Conservation (phyloP, 2,888 invertebrate species). For the Sthenelais limicola region DNA sequence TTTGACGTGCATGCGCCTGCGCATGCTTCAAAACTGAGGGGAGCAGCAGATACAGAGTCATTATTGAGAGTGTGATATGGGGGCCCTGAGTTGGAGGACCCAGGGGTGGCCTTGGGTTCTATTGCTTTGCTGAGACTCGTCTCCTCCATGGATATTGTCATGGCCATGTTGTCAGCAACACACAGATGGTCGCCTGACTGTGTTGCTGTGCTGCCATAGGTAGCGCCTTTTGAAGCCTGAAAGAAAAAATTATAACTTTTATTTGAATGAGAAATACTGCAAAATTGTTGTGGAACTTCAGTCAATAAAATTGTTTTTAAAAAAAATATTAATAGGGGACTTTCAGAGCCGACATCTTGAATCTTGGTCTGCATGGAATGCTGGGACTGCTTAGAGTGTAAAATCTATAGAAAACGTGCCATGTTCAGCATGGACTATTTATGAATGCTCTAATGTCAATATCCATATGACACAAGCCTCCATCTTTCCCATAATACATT, state of each 20-base stretch:
- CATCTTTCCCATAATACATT: no score
- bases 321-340: neutral
- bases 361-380: no score
- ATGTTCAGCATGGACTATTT: no score
- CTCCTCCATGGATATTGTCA: constrained; percentile 26
- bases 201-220: constrained; percentile 22
- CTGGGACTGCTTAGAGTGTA: no score
- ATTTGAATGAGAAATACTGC: neutral
- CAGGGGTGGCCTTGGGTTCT: neutral
- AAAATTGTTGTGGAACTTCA: neutral
- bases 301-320: neutral
- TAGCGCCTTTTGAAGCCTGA: neutral
- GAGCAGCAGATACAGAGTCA: neutral
- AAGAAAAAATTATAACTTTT: neutral
- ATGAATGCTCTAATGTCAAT: no score
- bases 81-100: neutral
- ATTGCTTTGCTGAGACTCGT: neutral
- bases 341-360: no score
- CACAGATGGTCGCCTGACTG: neutral
- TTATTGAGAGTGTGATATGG: neutral
- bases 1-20: constrained; percentile 25
- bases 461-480: no score
- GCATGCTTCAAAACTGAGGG: neutral
- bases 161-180: constrained; percentile 17
- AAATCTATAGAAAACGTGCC: no score